A percentile compares a stretch with the other conserved stretches of the same genome.
These are phyloP conservation scores for Turritopsis dohrnii DNA, from an alignment of 30 jellyfish, hydroid and myxozoan species.

Conservation along the genomic window DNA sequence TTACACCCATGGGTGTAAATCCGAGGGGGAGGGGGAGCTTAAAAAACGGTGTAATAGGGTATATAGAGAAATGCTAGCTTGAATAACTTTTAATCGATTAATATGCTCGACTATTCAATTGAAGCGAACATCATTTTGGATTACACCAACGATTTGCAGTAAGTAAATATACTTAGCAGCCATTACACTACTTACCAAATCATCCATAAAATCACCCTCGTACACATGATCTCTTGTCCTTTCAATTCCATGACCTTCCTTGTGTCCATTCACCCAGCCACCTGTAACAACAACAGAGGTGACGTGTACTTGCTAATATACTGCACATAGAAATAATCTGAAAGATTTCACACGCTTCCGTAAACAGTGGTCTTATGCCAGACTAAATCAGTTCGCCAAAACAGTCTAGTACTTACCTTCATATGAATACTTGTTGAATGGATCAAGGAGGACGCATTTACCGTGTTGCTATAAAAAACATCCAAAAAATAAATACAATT, in stretches of 20 bases:
- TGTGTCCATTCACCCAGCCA: slow-evolving; percentile 65
- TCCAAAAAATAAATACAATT: not conserved
- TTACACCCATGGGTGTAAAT: no score
- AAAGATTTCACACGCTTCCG: not conserved
- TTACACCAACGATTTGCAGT: no score
- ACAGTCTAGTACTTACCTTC: slow-evolving; percentile 40
- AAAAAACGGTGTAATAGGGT: no score
- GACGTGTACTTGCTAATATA: not conserved
- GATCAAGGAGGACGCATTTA: slow-evolving; percentile 51
- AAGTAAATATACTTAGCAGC: not conserved
- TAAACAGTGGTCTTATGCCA: no score
- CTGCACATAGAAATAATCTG: not conserved
- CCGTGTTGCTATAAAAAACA: slow-evolving; percentile 47
- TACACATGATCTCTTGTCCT: slow-evolving; percentile 33
- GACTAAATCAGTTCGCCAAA: not conserved
- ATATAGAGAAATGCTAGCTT: no score
- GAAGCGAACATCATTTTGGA: no score
- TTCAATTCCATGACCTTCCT: slow-evolving; percentile 82
- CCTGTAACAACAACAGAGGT: slow-evolving; percentile 38
- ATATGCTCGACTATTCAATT: no score
- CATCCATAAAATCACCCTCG: slow-evolving; percentile 81
- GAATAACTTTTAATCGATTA: no score
- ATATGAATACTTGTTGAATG: slow-evolving; percentile 47
- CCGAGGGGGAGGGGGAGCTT: no score
- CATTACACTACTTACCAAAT: slow-evolving; percentile 36